These are phyloP conservation scores for Conus ventricosus DNA, from an alignment of 1,140 invertebrate genomes.

Conservation along the genomic window DNA sequence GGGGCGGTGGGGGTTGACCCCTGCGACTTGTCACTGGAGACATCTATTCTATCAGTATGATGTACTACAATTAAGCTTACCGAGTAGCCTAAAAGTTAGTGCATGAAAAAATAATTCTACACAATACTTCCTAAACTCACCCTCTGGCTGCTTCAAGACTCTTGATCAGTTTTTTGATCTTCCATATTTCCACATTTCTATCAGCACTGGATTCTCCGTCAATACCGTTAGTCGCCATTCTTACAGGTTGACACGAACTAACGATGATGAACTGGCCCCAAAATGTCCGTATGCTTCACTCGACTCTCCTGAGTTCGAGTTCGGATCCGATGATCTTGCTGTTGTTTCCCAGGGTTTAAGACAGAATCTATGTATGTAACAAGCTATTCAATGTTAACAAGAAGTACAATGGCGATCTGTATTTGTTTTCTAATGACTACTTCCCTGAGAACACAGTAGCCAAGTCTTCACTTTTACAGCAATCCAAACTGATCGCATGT, in stretches of 20 bases:
- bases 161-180: constrained; percentile 99
- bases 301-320: background rate
- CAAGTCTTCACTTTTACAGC: constrained; percentile 17
- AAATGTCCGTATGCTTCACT: background rate
- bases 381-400: background rate
- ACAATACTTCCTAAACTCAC: constrained; percentile 79
- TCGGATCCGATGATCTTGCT: background rate
- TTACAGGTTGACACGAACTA: constrained; percentile 18
- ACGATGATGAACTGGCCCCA: background rate
- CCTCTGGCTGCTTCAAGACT: constrained; percentile 99
- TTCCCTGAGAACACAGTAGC: background rate
- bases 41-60: no score
- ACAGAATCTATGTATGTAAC: constrained; percentile 2
- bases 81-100: no score
- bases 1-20: no score
- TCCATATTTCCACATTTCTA: constrained; percentile 99
- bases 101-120: no score
- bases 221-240: constrained; percentile 67
- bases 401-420: background rate
- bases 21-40: no score
- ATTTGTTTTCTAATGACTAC: background rate
- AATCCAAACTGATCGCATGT: constrained; percentile 38
- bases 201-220: constrained; percentile 80
- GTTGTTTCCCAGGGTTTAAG: background rate
- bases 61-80: no score